Evolutionary conservation across 2,888 invertebrate species (phyloP).

Genomic region (Polyommatus iphigenia): DNA sequence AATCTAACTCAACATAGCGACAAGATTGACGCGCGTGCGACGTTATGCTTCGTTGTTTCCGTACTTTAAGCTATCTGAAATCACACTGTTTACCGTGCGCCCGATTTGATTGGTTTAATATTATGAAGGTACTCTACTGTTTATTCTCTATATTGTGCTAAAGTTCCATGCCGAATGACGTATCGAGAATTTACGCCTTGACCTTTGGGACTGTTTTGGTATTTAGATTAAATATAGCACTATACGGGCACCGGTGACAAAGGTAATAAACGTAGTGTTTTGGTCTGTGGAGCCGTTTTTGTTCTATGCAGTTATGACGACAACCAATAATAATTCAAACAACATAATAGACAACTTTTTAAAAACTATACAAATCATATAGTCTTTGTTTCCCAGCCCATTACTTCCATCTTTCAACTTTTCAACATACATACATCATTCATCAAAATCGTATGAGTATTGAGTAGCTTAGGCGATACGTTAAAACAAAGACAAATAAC

Average conservation of each 20-base stretch:
- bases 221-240: conserved; percentile 42
- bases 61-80: background rate
- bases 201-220: conserved; percentile 50
- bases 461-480: background rate
- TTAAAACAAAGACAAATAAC: background rate
- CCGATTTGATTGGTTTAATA: background rate
- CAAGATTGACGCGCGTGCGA: background rate
- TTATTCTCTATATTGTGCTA: conserved; percentile 22
- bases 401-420: no score
- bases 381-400: no score
- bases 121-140: background rate
- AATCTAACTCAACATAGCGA: background rate
- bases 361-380: no score
- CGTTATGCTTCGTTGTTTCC: background rate
- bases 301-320: background rate
- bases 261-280: background rate
- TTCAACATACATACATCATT: no score
- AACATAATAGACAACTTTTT: no score
- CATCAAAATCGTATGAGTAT: background rate
- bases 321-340: no score
- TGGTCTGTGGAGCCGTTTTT: background rate
- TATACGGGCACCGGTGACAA: conserved; percentile 30
- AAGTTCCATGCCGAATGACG: conserved; percentile 54
- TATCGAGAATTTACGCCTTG: conserved; percentile 53
- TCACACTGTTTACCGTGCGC: background rate